Conservation (phyloP, 2,797 vertebrate genomes). For the Rachycentron canadum region DNA sequence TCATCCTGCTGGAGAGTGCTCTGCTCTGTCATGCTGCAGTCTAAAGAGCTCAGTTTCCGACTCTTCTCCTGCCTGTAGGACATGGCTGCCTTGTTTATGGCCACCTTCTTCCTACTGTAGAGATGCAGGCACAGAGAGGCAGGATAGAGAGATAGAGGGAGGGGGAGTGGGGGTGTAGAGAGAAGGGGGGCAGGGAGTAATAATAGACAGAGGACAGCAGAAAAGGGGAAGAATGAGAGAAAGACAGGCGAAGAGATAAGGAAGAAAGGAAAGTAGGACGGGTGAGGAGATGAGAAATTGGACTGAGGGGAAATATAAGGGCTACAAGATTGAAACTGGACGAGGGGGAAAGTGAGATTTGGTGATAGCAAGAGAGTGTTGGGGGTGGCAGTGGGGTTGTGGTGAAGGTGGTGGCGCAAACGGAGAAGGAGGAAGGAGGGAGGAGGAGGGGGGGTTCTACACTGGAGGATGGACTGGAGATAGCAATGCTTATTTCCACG, state of each 20-base stretch:
- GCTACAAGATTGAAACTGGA: constrained; percentile 66
- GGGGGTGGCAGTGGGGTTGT: constrained; percentile 10
- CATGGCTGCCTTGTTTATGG: constrained; percentile 92
- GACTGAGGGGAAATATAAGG: constrained; percentile 56
- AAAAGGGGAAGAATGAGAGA: constrained; percentile 53
- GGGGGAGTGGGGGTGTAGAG: constrained; percentile 3
- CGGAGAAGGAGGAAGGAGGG: constrained; percentile 10
- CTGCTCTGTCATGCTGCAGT: constrained; percentile 94
- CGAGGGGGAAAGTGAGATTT: constrained; percentile 54
- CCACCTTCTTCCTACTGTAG: constrained; percentile 90
- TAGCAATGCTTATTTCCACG: constrained; percentile 65
- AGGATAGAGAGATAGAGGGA: constrained; percentile 21
- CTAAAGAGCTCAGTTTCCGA: constrained; percentile 90
- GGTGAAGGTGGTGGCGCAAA: constrained; percentile 7
- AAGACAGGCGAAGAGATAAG: constrained; percentile 63
- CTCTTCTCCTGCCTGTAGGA: constrained; percentile 94
- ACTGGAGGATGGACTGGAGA: constrained; percentile 50
- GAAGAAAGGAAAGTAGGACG: constrained; percentile 43
- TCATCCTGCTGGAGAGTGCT: constrained; percentile 94
- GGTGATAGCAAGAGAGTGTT: constrained; percentile 55
- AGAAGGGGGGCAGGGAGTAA: constrained; percentile 22
- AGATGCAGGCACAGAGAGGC: constrained; percentile 26
- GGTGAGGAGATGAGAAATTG: constrained; percentile 70
- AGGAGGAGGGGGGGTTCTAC: neutral
- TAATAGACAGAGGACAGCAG: constrained; percentile 46